These are phyloP conservation scores for Eriosoma lanigerum DNA, from an alignment of 1,140 invertebrate genomes.

Conservation along the genomic window DNA sequence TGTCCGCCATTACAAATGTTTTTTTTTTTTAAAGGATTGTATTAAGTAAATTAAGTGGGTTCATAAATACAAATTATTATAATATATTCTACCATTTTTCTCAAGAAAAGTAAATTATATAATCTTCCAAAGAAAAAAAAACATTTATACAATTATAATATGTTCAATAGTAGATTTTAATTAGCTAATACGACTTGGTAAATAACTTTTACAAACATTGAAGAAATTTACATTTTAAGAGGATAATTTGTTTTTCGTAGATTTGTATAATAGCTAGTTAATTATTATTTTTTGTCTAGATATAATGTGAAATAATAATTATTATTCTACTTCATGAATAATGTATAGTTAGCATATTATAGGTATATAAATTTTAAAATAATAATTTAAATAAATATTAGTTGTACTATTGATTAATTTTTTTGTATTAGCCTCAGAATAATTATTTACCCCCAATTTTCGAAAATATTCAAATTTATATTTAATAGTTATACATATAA, in stretches of 20 bases:
- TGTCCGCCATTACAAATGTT: too few relatives aligned
- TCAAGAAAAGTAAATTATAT: too few relatives aligned
- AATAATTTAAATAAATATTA: conserved; percentile 15
- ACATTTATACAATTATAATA: neutral
- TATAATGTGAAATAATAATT: neutral
- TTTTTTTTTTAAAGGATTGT: too few relatives aligned
- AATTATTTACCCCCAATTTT: neutral
- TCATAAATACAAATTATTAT: too few relatives aligned
- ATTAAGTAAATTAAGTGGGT: too few relatives aligned
- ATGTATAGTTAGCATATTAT: too few relatives aligned
- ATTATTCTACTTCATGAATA: conserved; percentile 2
- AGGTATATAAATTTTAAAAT: neutral
- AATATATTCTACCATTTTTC: too few relatives aligned
- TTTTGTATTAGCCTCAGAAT: neutral
- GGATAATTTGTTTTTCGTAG: neutral
- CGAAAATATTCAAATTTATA: neutral
- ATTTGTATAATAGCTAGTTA: conserved; percentile 3
- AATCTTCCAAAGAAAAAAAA: too few relatives aligned
- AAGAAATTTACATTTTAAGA: conserved; percentile 25
- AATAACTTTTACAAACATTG: neutral
- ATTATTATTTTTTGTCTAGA: neutral
- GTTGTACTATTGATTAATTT: neutral
- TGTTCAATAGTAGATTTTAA: neutral
- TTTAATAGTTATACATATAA: neutral
- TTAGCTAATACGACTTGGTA: neutral